Evolutionary conservation across 2,113 vertebrate genomes (phyloP).

Genomic region (Numida meleagris): DNA sequence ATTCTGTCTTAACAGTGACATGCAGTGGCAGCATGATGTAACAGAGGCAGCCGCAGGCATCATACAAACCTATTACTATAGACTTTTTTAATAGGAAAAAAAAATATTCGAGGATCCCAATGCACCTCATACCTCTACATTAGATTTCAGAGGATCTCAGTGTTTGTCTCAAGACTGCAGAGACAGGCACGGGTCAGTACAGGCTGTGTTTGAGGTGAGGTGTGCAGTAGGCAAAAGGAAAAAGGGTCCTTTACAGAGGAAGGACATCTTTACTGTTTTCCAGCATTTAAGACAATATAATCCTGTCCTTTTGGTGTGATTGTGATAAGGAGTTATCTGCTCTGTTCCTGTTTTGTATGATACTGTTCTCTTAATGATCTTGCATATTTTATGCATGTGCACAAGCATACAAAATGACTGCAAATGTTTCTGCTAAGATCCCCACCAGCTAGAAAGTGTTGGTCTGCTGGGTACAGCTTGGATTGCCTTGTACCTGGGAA

Average conservation of each 20-base stretch:
- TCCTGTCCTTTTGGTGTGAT: neutral
- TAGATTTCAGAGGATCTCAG: neutral
- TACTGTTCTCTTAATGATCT: neutral
- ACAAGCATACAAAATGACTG: neutral
- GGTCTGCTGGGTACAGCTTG: neutral
- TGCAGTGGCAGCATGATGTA: conserved; percentile 24
- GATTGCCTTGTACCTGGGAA: neutral
- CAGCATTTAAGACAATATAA: neutral
- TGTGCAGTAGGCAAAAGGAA: accelerated
- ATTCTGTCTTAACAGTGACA: conserved; percentile 21
- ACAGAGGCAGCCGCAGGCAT: neutral
- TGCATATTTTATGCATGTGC: neutral
- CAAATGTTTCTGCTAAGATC: neutral
- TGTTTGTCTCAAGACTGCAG: neutral
- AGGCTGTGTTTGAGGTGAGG: neutral
- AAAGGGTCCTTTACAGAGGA: neutral
- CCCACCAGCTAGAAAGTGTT: neutral
- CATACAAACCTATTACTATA: neutral
- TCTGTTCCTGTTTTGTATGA: neutral
- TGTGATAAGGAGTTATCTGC: neutral
- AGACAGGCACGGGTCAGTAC: neutral
- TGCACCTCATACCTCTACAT: neutral
- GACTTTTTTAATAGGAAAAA: neutral
- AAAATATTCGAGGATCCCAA: neutral
- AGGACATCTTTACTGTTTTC: neutral